Evolutionary conservation across 2,113 vertebrate genomes (phyloP).

Genomic region (Tichodroma muraria): DNA sequence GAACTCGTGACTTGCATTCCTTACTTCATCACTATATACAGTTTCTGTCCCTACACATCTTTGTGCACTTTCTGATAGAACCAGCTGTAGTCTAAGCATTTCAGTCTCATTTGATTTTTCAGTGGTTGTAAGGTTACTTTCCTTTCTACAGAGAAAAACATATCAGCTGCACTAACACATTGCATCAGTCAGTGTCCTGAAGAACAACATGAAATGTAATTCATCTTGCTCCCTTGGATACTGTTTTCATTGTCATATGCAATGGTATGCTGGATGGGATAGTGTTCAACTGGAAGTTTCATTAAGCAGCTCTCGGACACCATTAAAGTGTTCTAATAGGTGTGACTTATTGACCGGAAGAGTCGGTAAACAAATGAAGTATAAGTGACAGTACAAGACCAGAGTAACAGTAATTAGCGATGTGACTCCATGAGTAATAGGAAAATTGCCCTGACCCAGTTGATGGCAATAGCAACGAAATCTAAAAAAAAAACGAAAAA

Average conservation of each 20-base stretch:
- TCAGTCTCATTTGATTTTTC: not conserved
- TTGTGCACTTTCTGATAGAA: not conserved
- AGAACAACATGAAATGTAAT: not conserved
- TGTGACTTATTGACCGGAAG: slow-evolving; percentile 56
- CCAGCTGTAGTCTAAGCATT: not conserved
- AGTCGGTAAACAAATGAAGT: slow-evolving; percentile 32
- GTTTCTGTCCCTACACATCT: not conserved
- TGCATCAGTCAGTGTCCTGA: not conserved
- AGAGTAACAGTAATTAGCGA: slow-evolving; percentile 20
- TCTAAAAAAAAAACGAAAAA: not conserved
- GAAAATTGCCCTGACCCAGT: slow-evolving; percentile 47
- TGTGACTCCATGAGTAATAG: slow-evolving; percentile 53
- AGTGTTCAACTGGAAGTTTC: slow-evolving; percentile 29
- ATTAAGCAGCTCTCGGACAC: not conserved
- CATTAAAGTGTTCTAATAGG: slow-evolving; percentile 24
- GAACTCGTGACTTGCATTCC: not conserved
- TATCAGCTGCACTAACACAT: not conserved
- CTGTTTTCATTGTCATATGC: slow-evolving; percentile 41
- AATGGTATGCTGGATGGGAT: slow-evolving; percentile 43
- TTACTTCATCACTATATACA: not conserved
- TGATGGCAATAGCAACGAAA: not conserved
- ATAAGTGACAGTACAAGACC: slow-evolving; percentile 40
- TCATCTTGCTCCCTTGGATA: not conserved
- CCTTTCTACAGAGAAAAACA: not conserved
- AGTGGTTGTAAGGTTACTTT: not conserved